Conservation (phyloP, 1,140 invertebrate species). For the Asbolus verrucosus region DNA sequence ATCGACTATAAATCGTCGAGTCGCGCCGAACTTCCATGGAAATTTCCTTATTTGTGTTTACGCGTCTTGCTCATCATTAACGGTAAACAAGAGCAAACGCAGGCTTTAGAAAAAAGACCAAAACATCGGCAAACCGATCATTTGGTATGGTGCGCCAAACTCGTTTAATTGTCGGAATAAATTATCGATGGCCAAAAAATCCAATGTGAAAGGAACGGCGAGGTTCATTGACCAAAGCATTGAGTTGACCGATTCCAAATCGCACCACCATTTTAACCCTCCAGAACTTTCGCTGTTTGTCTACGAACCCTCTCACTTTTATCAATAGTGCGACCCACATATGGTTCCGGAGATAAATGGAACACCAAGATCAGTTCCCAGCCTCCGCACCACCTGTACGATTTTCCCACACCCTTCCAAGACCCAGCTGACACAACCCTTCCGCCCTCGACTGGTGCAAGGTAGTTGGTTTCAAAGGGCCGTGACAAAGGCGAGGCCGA, state of each 20-base stretch:
- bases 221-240: constrained; percentile 28
- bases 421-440: constrained; percentile 51
- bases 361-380: too few relatives aligned
- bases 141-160: too few relatives aligned
- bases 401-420: constrained; percentile 48
- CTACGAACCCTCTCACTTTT: too few relatives aligned
- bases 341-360: too few relatives aligned
- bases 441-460: constrained; percentile 37
- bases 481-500: background rate
- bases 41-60: constrained; percentile 39
- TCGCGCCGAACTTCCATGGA: constrained; percentile 28
- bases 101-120: background rate
- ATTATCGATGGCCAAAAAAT: background rate
- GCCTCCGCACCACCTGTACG: constrained; percentile 48
- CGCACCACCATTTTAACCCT: too few relatives aligned
- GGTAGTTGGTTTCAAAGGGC: background rate
- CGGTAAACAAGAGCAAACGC: constrained; percentile 16
- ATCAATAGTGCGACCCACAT: too few relatives aligned
- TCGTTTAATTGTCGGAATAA: background rate
- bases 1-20: constrained; percentile 15
- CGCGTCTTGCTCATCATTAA: constrained; percentile 29
- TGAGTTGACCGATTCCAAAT: background rate
- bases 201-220: too few relatives aligned
- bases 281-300: constrained; percentile 3
- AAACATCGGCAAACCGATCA: too few relatives aligned